A percentile compares a stretch with the other conserved stretches of the same genome.
Conservation (phyloP, 2,888 invertebrate species). For the Lasioglossum figueresi region DNA sequence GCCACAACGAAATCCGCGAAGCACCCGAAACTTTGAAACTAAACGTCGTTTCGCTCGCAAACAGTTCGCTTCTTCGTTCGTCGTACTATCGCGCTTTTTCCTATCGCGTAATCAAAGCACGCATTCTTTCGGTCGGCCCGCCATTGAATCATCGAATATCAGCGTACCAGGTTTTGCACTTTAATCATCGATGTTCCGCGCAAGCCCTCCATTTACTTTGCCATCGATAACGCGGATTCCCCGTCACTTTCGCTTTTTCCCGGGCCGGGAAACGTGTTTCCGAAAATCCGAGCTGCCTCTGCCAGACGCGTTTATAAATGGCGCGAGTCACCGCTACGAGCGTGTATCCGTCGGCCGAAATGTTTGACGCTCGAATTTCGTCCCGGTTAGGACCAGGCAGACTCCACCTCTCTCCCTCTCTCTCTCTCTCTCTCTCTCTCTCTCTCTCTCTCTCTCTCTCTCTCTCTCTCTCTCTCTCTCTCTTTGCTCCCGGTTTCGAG, state of each 20-base stretch:
- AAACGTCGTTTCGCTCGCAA: background rate
- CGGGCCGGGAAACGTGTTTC: slow-evolving; percentile 42
- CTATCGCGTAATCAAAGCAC: slow-evolving; percentile 25
- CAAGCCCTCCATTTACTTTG: slow-evolving; percentile 55
- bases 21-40: background rate
- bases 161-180: slow-evolving; percentile 71
- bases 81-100: background rate
- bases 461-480: background rate
- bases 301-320: slow-evolving; percentile 43
- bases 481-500: background rate
- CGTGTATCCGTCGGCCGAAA: slow-evolving; percentile 10
- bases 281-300: slow-evolving; percentile 28
- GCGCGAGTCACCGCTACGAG: slow-evolving; percentile 1
- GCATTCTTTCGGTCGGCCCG: slow-evolving; percentile 22
- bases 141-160: slow-evolving; percentile 67
- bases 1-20: background rate
- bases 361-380: slow-evolving; percentile 16
- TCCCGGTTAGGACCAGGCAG: background rate
- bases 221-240: slow-evolving; percentile 63
- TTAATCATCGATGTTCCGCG: slow-evolving; percentile 60
- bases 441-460: no score
- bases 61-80: background rate
- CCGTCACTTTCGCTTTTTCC: slow-evolving; percentile 59
- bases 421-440: background rate
- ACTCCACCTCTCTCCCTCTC: background rate